Conservation (phyloP, 2,113 vertebrate species). For the Neolamprologus fasciatus region DNA sequence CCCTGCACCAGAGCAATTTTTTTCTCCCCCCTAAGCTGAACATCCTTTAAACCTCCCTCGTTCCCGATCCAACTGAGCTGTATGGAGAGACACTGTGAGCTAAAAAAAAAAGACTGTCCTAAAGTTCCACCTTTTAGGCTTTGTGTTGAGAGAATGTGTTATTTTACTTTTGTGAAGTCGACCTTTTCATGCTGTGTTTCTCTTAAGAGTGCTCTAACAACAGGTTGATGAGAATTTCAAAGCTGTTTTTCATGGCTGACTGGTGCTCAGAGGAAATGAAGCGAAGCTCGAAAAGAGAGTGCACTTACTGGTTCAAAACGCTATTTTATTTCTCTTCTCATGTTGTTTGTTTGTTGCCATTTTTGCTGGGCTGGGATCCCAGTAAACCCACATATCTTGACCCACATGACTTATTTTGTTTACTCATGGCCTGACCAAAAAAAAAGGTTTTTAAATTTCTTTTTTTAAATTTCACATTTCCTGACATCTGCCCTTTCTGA, state of each 20-base stretch:
- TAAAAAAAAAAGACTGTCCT: constrained; percentile 25
- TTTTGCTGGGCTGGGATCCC: constrained; percentile 72
- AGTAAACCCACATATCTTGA: constrained; percentile 37
- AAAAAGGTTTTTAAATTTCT: not conserved
- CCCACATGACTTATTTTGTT: constrained; percentile 6
- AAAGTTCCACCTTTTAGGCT: constrained; percentile 3
- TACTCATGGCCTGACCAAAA: not conserved
- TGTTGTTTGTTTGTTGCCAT: constrained; percentile 5
- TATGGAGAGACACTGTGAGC: constrained; percentile 60
- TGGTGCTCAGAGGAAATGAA: constrained; percentile 40
- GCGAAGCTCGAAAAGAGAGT: not conserved
- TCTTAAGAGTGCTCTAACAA: not conserved
- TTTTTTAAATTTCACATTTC: not conserved
- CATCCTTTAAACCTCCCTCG: constrained; percentile 10
- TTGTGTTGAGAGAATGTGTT: constrained; percentile 24
- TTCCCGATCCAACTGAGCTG: not conserved
- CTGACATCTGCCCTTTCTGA: not conserved
- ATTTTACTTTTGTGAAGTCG: not conserved
- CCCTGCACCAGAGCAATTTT: constrained; percentile 18
- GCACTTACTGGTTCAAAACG: constrained; percentile 38
- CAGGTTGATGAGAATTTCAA: not conserved
- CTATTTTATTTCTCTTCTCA: not conserved
- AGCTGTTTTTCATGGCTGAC: not conserved
- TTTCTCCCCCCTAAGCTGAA: not conserved
- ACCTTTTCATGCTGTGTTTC: not conserved